phyloP scores from a whole-genome alignment of 2,888 invertebrate species.

The Clostera curtula region DNA sequence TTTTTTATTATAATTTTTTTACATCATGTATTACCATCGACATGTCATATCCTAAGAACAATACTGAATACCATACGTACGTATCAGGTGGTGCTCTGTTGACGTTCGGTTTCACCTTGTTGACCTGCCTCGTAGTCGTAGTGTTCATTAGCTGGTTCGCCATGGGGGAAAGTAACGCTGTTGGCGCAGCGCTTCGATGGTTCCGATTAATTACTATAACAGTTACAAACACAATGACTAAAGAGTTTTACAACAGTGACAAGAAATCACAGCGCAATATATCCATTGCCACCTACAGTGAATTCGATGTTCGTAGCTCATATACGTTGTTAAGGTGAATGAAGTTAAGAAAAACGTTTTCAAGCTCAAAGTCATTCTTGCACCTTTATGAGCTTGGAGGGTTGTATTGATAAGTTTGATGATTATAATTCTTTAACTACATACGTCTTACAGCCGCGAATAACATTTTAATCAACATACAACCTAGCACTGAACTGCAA shows the following conservation, averaged over 20 bases:
- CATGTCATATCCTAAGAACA: background rate
- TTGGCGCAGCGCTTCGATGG: slow-evolving; percentile 81
- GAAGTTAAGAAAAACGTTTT: no score
- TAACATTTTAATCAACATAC: no score
- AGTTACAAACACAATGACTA: background rate
- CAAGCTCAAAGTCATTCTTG: no score
- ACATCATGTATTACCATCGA: background rate
- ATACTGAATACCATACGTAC: slow-evolving; percentile 34
- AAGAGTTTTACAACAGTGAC: background rate
- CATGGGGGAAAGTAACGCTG: slow-evolving; percentile 78
- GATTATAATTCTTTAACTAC: no score
- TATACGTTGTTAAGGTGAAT: no score
- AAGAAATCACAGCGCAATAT: no score
- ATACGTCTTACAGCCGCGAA: no score
- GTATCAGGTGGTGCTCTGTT: slow-evolving; percentile 85
- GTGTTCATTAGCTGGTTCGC: slow-evolving; percentile 82
- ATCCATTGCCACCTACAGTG: no score
- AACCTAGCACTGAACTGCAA: no score
- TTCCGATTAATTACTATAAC: slow-evolving; percentile 85
- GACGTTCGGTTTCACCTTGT: slow-evolving; percentile 92
- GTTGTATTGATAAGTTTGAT: no score
- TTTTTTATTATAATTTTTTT: slow-evolving; percentile 31
- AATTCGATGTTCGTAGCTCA: no score
- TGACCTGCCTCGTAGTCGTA: slow-evolving; percentile 86
- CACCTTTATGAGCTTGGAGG: no score